Base-by-base conservation (phyloP, 2,113 vertebrate species). In the Camelus bactrianus region DNA sequence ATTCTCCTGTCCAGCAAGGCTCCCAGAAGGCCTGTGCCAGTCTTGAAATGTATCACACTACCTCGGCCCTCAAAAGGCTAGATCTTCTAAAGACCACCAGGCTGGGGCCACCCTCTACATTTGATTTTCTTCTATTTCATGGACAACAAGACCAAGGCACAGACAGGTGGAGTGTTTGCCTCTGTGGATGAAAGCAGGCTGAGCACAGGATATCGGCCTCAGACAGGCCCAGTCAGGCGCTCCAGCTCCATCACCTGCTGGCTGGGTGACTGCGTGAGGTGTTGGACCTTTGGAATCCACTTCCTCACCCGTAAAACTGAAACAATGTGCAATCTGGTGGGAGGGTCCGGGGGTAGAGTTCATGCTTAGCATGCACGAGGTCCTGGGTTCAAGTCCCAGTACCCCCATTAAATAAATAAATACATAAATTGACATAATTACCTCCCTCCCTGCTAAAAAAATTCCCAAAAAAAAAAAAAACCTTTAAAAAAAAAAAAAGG, bases 281-380 rank as follows among this genome's bases (percentile, higher is more conserved):
- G 16, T 48, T 84, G 73, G 35, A 42, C 65, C 22, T n/a, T 76
- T 17, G 3, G 28, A 42, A 77, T 62, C 46, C n/a, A 20, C 6
- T 56, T 72, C 12, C 82, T 92, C 46, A 83, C 24, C 70, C 60
- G 42, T 73, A 75, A 95, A 89, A 77, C 14, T 91, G 46, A 88
- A 86, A 93, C 42, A 67, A 80, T 10, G 11, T 8, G 30, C 46
- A 62, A 65, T 87, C 58, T 93, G 48, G 38, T 42, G 38, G 38
- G 38, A 42, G 38, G 38, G 38, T 42, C 38, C 38, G 38, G 38
- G 38, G 38, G 38, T 42, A 42, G 38, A 42, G 38, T 42, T 42
- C 38, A 42, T 5, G 38, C 38, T 42, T 42, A 42, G 38, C 38
- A 42, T 42, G 38, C 38, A 42, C 5, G 38, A 42, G 38, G 38